These are phyloP conservation scores for Anthrax anthrax DNA, from an alignment of 2,888 invertebrate genomes.

Conservation along the genomic window DNA sequence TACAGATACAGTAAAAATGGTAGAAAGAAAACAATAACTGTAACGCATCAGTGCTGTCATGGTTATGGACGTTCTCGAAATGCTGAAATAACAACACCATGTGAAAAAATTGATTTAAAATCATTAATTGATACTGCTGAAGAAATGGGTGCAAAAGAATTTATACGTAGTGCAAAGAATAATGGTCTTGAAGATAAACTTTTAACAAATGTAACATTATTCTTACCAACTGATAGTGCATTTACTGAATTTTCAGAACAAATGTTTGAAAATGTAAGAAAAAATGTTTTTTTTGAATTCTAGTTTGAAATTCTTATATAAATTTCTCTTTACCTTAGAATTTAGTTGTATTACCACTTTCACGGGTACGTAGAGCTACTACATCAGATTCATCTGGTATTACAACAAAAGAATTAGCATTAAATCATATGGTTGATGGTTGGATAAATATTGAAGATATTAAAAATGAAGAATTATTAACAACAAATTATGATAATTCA, in stretches of 20 bases:
- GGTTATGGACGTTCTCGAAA: constrained; percentile 40
- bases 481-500: constrained; percentile 24
- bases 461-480: constrained; percentile 40
- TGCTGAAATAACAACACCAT: constrained; percentile 33
- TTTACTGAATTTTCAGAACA: constrained; percentile 41
- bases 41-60: constrained; percentile 53
- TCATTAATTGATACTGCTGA: constrained; percentile 40
- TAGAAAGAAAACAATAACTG: constrained; percentile 44
- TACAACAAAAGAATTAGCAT: constrained; percentile 37
- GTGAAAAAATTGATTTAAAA: constrained; percentile 42
- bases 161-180: constrained; percentile 39
- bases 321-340: constrained; percentile 30
- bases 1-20: constrained; percentile 42
- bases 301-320: no score
- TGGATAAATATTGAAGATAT: constrained; percentile 42
- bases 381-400: constrained; percentile 20
- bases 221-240: constrained; percentile 47
- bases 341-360: constrained; percentile 28
- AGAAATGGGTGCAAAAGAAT: constrained; percentile 43
- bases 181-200: constrained; percentile 38
- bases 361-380: constrained; percentile 14
- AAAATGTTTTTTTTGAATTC: background rate
- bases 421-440: constrained; percentile 44
- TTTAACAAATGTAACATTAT: constrained; percentile 43
- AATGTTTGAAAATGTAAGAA: constrained; percentile 39